phyloP scores from a whole-genome alignment of 2,888 invertebrate species.

The Plusia festucae region DNA sequence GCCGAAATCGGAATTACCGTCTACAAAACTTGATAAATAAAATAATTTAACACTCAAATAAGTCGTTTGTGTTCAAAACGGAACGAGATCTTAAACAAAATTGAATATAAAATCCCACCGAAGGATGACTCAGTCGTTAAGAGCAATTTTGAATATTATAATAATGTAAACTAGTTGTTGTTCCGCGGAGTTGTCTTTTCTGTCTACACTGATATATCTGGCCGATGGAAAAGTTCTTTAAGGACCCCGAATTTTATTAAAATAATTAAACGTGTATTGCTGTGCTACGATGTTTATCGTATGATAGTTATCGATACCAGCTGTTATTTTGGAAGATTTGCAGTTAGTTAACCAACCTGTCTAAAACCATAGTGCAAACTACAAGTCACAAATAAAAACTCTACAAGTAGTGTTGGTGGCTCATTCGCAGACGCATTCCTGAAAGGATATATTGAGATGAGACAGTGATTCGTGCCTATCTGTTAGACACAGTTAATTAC shows the following conservation, averaged over 20 bases:
- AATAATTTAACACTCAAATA: slow-evolving; percentile 29
- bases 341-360: neutral
- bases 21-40: slow-evolving; percentile 7
- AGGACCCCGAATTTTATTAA: neutral
- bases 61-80: slow-evolving; percentile 39
- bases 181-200: slow-evolving; percentile 73
- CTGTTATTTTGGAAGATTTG: neutral
- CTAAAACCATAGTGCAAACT: neutral
- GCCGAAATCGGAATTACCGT: slow-evolving; percentile 3
- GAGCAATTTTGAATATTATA: slow-evolving; percentile 87
- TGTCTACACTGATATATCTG: slow-evolving; percentile 75
- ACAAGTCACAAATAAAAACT: neutral
- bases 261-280: neutral
- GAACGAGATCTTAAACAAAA: slow-evolving; percentile 75
- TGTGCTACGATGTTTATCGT: neutral
- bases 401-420: neutral
- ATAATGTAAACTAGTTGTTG: slow-evolving; percentile 86
- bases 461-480: neutral
- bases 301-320: neutral
- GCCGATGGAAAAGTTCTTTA: neutral
- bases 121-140: slow-evolving; percentile 85
- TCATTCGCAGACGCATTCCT: slow-evolving; percentile 1
- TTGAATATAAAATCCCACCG: slow-evolving; percentile 78
- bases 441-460: neutral
- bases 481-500: neutral